These are phyloP conservation scores for Latrodectus elegans DNA, from an alignment of 2,888 invertebrate species.

Conservation along the genomic window DNA sequence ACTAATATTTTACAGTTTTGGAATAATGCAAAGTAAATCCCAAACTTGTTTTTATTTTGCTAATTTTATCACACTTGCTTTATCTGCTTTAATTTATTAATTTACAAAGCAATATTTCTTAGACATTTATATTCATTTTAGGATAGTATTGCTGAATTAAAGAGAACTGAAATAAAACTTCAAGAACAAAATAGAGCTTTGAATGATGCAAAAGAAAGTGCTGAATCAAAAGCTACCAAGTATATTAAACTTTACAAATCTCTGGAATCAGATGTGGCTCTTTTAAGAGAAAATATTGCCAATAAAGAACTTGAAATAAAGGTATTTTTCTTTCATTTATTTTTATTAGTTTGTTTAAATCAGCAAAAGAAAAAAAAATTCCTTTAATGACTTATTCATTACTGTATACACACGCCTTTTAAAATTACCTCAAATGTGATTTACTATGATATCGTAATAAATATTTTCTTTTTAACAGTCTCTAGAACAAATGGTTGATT, in stretches of 20 bases:
- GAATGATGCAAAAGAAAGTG: slow-evolving; percentile 23
- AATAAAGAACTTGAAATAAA: slow-evolving; percentile 43
- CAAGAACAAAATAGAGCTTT: slow-evolving; percentile 31
- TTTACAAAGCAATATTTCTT: background rate
- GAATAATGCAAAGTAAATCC: too few species aligned
- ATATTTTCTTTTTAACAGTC: slow-evolving; percentile 71
- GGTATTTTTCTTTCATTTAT: slow-evolving; percentile 1
- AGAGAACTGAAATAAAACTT: slow-evolving; percentile 11
- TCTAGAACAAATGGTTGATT: slow-evolving; percentile 38
- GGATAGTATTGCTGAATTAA: slow-evolving; percentile 48
- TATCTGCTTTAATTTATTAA: background rate
- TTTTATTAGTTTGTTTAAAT: too few species aligned
- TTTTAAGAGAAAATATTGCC: slow-evolving; percentile 8
- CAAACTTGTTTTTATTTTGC: too few species aligned
- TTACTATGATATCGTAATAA: too few species aligned
- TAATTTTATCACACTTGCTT: too few species aligned
- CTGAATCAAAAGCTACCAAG: slow-evolving; percentile 31
- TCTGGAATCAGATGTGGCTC: slow-evolving; percentile 30
- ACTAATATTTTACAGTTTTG: too few species aligned
- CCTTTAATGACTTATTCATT: too few species aligned
- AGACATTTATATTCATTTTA: background rate
- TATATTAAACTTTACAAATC: slow-evolving; percentile 24
- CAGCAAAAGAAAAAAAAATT: too few species aligned
- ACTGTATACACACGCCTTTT: too few species aligned
- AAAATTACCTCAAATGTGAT: too few species aligned